These are phyloP conservation scores for Styela clava DNA, from an alignment of 23 tunicate species.

Conservation along the genomic window DNA sequence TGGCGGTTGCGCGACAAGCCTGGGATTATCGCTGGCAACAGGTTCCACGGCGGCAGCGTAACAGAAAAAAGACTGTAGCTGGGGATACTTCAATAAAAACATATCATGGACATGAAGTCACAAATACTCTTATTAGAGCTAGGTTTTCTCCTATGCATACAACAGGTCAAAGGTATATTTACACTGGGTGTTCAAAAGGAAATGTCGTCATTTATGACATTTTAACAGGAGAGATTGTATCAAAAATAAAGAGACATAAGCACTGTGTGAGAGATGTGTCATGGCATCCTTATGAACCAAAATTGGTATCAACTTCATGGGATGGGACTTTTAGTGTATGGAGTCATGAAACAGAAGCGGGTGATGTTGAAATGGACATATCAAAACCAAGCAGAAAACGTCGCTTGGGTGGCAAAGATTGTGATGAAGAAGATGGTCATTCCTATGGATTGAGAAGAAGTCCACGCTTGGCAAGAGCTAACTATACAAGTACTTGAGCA, in stretches of 20 bases:
- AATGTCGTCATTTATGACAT: constrained; percentile 52
- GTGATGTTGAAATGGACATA: too few relatives aligned
- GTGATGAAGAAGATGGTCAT: not conserved
- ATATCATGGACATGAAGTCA: constrained; percentile 50
- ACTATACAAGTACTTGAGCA: not conserved
- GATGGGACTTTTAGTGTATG: constrained; percentile 29
- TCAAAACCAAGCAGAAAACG: not conserved
- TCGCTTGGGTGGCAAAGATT: not conserved
- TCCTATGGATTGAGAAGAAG: not conserved
- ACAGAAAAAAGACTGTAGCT: constrained; percentile 31
- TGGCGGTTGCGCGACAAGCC: constrained; percentile 36
- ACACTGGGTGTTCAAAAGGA: constrained; percentile 60
- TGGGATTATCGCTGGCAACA: constrained; percentile 87
- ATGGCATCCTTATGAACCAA: constrained; percentile 71
- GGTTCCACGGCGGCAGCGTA: constrained; percentile 24
- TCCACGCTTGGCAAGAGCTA: constrained; percentile 4
- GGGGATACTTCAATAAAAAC: constrained; percentile 67
- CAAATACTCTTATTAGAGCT: constrained; percentile 70
- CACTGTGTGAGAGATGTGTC: constrained; percentile 71
- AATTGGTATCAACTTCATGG: constrained; percentile 58
- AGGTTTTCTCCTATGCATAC: constrained; percentile 65
- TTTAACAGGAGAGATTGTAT: constrained; percentile 61
- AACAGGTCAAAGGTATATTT: constrained; percentile 69
- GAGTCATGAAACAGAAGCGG: not conserved
- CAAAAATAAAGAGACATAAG: constrained; percentile 29